Conservation (phyloP, 2,797 vertebrate species). For the Muscicapa striata region DNA sequence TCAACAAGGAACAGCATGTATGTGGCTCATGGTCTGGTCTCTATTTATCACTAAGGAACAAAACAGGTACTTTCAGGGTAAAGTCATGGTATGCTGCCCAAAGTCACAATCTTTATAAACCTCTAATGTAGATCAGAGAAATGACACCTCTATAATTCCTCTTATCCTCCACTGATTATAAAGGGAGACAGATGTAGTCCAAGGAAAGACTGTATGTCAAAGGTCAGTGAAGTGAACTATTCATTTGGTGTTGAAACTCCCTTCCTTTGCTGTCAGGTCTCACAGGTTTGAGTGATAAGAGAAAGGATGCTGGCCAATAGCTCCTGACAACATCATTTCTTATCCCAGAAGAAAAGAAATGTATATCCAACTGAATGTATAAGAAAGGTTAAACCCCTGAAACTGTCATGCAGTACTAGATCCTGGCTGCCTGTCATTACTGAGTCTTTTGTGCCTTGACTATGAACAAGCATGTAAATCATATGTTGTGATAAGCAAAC, state of each 20-base stretch:
- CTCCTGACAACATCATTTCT: background rate
- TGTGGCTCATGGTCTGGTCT: background rate
- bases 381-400: background rate
- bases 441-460: background rate
- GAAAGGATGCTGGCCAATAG: background rate
- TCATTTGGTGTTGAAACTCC: background rate
- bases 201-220: background rate
- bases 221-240: background rate
- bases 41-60: background rate
- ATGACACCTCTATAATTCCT: background rate
- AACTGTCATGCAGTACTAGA: background rate
- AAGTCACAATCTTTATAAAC: background rate
- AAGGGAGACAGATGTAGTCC: background rate
- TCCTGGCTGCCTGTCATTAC: background rate
- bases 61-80: background rate
- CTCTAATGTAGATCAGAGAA: background rate
- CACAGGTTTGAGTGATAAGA: background rate
- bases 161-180: background rate
- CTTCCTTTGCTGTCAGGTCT: background rate
- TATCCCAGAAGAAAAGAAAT: background rate
- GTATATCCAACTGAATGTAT: background rate
- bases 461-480: background rate
- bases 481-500: background rate
- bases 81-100: background rate
- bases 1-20: background rate